Evolutionary conservation across 2,113 vertebrate species (phyloP), one percentile per base, ranked within the genome.

Genomic region (Cygnus atratus): DNA sequence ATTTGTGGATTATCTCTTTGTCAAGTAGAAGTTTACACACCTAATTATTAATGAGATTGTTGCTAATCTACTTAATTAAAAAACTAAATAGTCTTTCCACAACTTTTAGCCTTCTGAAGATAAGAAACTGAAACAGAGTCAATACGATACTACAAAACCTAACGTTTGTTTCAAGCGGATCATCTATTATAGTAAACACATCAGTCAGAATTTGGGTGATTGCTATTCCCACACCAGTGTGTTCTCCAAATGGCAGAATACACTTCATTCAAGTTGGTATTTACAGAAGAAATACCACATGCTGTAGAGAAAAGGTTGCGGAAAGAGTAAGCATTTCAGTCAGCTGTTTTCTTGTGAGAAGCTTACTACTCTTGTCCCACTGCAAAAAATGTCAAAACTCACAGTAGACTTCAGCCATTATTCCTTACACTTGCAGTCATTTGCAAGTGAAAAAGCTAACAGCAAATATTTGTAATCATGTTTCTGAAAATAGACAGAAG

Each of bases 261-360:
- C 91, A 65, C 84, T 97, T 96, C 75, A 88, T 88, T 95, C 86
- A 83, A 87, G 52, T 67, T 88, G 57, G 28, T 92, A 87, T 90
- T 96, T 92, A 73, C 68, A 70, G 62, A 93, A 93, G 46, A 96
- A 94, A 91, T 84, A 39, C 19, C 79, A 57, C 29, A 14, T n/a
- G 37, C 33, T 86, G 8, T 76, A 77, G 67, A 94, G 91, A 87
- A 87, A 89, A 87, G 73, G 17, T 11, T 92, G 59, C 20, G 62
- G 54, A 82, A 85, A 43, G 11, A 57, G 29, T 55, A 84, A 91
- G 63, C 9, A 44, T 93, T 95, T 87, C 52, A 87, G 65, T 74
- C 48, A 78, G 14, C 25, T 33, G 35, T 52, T 72, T 76, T 92
- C 70, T 84, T 58, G 9, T 72, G 55, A 93, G 77, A 89, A 71